These are phyloP conservation scores for Isaurus tuberculatus DNA, from an alignment of 92 coral and sea anemone species.

Conservation along the genomic window DNA sequence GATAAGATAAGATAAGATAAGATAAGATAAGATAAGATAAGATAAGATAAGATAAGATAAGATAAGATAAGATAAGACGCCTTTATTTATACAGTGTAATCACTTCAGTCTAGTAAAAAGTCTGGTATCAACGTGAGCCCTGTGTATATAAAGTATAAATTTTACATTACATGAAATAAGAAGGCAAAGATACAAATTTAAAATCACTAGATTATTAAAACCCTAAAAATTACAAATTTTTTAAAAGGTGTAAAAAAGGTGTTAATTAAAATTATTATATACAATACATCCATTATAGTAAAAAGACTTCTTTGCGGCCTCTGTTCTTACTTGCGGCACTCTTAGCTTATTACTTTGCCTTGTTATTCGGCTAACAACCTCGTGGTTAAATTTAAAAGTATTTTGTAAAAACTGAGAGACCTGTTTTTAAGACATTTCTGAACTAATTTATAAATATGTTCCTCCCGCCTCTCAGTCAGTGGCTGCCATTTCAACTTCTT, in stretches of 20 bases:
- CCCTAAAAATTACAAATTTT: neutral
- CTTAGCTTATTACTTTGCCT: slow-evolving; percentile 23
- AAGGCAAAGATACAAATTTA: neutral
- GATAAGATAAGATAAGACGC: too few species aligned
- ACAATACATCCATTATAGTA: slow-evolving; percentile 23
- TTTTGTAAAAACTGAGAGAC: slow-evolving; percentile 11
- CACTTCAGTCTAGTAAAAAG: neutral
- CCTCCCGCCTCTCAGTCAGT: slow-evolving; percentile 4
- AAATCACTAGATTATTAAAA: too few species aligned
- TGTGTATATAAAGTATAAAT: slow-evolving; percentile 12
- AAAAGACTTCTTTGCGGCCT: slow-evolving; percentile 27
- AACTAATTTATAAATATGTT: slow-evolving; percentile 3
- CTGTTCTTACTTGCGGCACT: slow-evolving; percentile 25
- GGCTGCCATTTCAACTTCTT: neutral
- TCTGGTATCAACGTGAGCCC: slow-evolving; percentile 31
- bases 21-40: too few species aligned
- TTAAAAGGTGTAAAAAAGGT: neutral
- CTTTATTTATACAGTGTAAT: neutral
- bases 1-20: too few species aligned
- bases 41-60: too few species aligned
- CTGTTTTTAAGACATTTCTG: neutral
- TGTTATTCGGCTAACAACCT: neutral
- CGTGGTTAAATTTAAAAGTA: neutral
- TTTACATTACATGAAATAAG: neutral
- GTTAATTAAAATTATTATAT: slow-evolving; percentile 19